Evolutionary conservation across 2,113 vertebrate species (phyloP).

Genomic region (Rhineura floridana): DNA sequence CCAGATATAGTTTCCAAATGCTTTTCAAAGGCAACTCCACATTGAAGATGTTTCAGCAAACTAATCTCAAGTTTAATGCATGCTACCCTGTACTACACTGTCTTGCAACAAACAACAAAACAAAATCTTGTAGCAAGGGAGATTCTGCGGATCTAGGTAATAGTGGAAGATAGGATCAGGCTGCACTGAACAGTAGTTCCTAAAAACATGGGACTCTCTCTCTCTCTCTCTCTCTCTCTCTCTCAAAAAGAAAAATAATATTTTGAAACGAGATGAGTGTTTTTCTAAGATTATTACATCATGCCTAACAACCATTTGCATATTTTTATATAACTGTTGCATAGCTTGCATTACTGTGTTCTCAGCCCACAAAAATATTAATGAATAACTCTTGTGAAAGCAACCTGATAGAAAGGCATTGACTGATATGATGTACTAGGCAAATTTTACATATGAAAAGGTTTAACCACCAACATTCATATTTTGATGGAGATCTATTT

Average conservation of each 20-base stretch:
- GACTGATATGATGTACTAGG: neutral
- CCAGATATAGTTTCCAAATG: neutral
- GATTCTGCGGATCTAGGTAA: neutral
- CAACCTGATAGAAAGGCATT: conserved; percentile 36
- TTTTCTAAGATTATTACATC: neutral
- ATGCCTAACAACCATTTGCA: neutral
- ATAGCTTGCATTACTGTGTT: conserved; percentile 11
- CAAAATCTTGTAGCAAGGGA: neutral
- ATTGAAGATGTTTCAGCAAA: neutral
- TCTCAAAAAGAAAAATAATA: neutral
- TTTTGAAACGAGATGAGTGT: neutral
- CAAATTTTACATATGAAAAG: neutral
- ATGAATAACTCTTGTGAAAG: conserved; percentile 48
- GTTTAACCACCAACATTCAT: neutral
- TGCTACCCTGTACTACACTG: neutral
- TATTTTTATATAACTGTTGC: neutral
- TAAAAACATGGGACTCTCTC: neutral
- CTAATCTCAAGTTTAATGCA: neutral
- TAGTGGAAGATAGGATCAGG: neutral
- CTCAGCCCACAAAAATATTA: conserved; percentile 38
- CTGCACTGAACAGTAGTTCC: neutral
- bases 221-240: neutral
- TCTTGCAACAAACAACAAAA: too few relatives aligned
- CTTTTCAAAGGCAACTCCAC: neutral
- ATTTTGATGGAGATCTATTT: neutral